Evolutionary conservation across 1,140 invertebrate species (phyloP).

Genomic region (Triops longicaudatus): DNA sequence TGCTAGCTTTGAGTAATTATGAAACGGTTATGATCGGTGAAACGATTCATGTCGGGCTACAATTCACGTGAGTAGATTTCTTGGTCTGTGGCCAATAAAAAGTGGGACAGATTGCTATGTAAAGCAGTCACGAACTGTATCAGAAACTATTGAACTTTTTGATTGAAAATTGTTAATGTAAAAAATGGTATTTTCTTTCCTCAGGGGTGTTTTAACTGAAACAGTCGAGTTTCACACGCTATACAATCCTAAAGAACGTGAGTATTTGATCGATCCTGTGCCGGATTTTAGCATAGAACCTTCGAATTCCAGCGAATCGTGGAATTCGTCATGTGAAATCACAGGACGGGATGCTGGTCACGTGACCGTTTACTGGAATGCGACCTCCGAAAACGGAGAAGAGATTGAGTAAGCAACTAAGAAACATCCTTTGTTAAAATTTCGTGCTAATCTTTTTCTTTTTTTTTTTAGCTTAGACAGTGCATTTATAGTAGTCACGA

Average conservation of each 20-base stretch:
- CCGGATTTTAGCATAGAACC: background rate
- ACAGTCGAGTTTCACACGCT: background rate
- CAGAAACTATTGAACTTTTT: no score
- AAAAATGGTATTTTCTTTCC: background rate
- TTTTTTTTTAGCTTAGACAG: constrained; percentile 49
- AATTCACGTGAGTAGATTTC: background rate
- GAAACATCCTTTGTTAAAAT: background rate
- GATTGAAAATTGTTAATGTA: no score
- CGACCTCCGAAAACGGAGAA: constrained; percentile 19
- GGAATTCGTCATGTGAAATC: constrained; percentile 21
- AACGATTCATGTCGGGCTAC: background rate
- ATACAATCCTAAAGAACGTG: background rate
- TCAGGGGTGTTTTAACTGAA: background rate
- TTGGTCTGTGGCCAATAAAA: no score
- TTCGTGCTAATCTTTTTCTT: constrained; percentile 3
- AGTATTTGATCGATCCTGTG: background rate
- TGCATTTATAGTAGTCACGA: constrained; percentile 62
- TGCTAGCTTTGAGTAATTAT: background rate
- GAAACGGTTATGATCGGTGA: background rate
- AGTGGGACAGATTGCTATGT: no score
- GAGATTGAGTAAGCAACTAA: constrained; percentile 17
- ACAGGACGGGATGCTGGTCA: constrained; percentile 29
- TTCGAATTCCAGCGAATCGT: background rate
- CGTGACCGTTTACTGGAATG: constrained; percentile 28
- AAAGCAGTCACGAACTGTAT: no score